A percentile compares a stretch with the other conserved stretches of the same genome.
Evolutionary conservation across 2,888 invertebrate genomes (phyloP).

Genomic region (Cordilura impudica): DNA sequence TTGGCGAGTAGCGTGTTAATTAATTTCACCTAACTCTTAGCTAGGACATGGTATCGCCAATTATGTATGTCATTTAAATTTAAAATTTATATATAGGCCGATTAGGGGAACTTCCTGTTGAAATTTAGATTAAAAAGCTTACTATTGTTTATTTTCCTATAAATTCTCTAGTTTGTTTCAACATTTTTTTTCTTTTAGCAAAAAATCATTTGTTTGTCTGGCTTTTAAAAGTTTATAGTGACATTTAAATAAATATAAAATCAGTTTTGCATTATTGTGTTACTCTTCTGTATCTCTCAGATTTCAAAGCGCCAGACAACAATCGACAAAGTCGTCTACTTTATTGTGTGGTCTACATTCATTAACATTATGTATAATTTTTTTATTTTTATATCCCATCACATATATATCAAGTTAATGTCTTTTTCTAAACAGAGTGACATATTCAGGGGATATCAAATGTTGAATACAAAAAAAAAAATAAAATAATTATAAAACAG

Average conservation of each 20-base stretch:
- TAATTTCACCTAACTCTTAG: too few species aligned
- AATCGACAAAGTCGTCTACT: slow-evolving; percentile 64
- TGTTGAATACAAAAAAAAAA: slow-evolving; percentile 33
- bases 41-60: too few species aligned
- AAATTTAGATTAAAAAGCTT: too few species aligned
- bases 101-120: too few species aligned
- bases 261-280: slow-evolving; percentile 5
- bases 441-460: slow-evolving; percentile 35
- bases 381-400: slow-evolving; percentile 17
- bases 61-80: too few species aligned
- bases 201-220: slow-evolving; percentile 1
- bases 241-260: slow-evolving; percentile 15
- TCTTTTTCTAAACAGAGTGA: slow-evolving; percentile 33
- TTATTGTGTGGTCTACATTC: slow-evolving; percentile 54
- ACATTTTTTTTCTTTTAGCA: neutral
- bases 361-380: slow-evolving; percentile 42
- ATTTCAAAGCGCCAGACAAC: slow-evolving; percentile 68
- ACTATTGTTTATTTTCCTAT: too few species aligned
- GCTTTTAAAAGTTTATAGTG: neutral
- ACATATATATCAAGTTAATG: slow-evolving; percentile 56
- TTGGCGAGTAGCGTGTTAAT: too few species aligned
- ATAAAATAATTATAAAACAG: slow-evolving; percentile 17
- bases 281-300: slow-evolving; percentile 39
- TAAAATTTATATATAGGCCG: too few species aligned
- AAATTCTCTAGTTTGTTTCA: too few species aligned